A percentile compares a stretch with the other conserved stretches of the same genome.
Evolutionary conservation across 2,888 invertebrate genomes (phyloP).

Genomic region (Lacanobia wlatinum): DNA sequence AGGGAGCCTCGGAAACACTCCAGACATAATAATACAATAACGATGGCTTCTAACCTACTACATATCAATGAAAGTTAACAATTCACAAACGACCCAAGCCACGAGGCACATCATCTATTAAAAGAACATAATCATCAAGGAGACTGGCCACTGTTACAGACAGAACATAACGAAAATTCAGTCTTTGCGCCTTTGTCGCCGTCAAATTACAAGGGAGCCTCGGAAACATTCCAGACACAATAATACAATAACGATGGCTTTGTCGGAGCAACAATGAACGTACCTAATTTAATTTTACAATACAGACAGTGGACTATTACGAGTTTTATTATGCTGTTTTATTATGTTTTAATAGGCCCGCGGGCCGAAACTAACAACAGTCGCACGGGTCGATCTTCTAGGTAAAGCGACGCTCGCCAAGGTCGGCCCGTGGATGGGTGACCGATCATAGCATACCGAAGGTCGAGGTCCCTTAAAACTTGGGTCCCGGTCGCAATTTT

Average conservation of each 20-base stretch:
- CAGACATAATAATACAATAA: slow-evolving; percentile 33
- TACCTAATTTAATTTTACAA: slow-evolving; percentile 44
- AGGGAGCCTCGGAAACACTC: slow-evolving; percentile 39
- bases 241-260: slow-evolving; percentile 37
- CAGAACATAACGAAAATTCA: slow-evolving; percentile 33
- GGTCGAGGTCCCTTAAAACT: neutral
- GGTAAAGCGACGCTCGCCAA: neutral
- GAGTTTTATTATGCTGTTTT: slow-evolving; percentile 4
- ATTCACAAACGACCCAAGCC: neutral
- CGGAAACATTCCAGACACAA: slow-evolving; percentile 28
- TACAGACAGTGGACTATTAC: neutral
- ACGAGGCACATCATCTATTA: neutral
- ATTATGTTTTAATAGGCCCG: neutral
- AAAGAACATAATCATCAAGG: slow-evolving; percentile 16
- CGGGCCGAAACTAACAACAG: neutral
- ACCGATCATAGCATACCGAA: neutral
- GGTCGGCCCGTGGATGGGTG: neutral
- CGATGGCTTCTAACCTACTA: slow-evolving; percentile 15
- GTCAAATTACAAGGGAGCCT: slow-evolving; percentile 43
- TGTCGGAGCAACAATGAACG: slow-evolving; percentile 35
- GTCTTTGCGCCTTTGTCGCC: slow-evolving; percentile 20
- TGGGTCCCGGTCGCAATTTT: neutral
- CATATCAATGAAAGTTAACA: neutral
- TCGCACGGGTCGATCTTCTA: neutral
- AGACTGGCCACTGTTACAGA: slow-evolving; percentile 30